phyloP scores from a whole-genome alignment of 2,797 vertebrate species.

The Sebastes cheni region DNA sequence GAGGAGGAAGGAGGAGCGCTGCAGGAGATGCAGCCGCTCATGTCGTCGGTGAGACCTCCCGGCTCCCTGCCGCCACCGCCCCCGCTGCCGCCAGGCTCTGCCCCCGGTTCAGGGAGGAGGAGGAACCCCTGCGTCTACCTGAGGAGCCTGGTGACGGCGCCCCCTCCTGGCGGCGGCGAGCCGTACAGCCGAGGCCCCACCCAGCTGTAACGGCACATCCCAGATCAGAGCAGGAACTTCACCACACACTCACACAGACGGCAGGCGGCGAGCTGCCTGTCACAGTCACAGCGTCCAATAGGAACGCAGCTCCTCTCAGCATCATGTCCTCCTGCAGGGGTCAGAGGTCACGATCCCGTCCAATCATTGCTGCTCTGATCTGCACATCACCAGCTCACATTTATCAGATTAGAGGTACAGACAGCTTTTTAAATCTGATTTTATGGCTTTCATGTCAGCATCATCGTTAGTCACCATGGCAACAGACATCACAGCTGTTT shows the following conservation, averaged over 20 bases:
- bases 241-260: not conserved
- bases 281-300: too few relatives aligned
- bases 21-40: constrained; percentile 90
- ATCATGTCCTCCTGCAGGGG: not conserved
- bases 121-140: constrained; percentile 84
- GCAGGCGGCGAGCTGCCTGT: too few relatives aligned
- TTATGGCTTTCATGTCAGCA: too few relatives aligned
- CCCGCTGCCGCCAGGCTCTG: constrained; percentile 13
- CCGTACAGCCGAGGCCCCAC: constrained; percentile 77
- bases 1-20: not conserved
- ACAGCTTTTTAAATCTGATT: not conserved
- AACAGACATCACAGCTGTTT: too few relatives aligned
- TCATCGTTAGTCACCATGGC: too few relatives aligned
- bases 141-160: constrained; percentile 74
- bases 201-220: constrained; percentile 54
- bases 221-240: not conserved
- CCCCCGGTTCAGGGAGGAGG: constrained; percentile 71
- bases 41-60: constrained; percentile 80
- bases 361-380: not conserved
- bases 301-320: too few relatives aligned
- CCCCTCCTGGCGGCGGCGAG: constrained; percentile 61
- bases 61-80: constrained; percentile 64
- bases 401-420: not conserved
- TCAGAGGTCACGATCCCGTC: constrained; percentile 30
- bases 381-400: constrained; percentile 2